A percentile compares a stretch with the other conserved stretches of the same genome.
Conservation (phyloP, 2,888 invertebrate species). For the Synergus japonicus region DNA sequence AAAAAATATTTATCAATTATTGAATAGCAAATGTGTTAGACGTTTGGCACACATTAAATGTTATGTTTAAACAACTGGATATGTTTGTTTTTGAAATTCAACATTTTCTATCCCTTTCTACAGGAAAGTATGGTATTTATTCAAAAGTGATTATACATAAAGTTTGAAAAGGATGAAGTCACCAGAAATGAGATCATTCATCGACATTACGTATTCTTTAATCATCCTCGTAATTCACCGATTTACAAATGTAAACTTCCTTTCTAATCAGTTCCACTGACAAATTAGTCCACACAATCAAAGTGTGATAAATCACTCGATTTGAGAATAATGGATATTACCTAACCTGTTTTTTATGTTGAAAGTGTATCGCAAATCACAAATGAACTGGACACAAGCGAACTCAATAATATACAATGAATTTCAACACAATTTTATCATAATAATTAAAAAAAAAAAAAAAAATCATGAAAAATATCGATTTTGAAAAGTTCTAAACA, state of each 20-base stretch:
- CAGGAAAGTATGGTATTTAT: background rate
- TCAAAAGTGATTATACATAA: background rate
- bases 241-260: background rate
- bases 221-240: background rate
- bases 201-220: background rate
- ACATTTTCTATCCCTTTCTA: background rate
- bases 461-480: too few species aligned
- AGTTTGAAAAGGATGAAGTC: background rate
- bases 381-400: background rate
- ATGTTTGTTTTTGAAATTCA: too few species aligned
- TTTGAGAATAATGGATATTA: conserved; percentile 19
- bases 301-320: conserved; percentile 1
- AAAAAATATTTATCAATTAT: too few species aligned
- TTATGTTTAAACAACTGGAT: too few species aligned
- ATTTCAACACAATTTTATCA: background rate
- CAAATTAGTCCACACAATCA: background rate
- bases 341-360: conserved; percentile 20
- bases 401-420: conserved; percentile 8
- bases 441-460: background rate
- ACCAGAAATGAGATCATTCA: background rate
- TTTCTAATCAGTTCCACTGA: background rate
- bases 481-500: background rate
- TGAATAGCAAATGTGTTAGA: too few species aligned
- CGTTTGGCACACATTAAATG: too few species aligned
- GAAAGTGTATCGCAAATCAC: background rate